Percentiles rank a stretch among this genome's conserved stretches.
phyloP scores from a whole-genome alignment of 2,113 vertebrate species.

The Heterotis niloticus region DNA sequence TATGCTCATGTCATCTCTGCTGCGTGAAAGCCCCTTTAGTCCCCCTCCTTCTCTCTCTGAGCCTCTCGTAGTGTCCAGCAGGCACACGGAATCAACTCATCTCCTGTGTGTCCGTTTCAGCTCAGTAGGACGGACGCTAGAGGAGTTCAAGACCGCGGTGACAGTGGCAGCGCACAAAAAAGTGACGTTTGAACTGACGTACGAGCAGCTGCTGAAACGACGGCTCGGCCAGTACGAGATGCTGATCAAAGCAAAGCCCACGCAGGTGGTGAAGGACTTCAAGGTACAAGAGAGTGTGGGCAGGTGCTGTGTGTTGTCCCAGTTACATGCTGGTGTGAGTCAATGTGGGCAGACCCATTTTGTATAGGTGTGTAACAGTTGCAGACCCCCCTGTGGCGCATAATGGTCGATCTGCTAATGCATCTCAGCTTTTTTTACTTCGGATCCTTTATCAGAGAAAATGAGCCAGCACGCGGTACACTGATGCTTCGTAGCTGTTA shows the following conservation, averaged over 20 bases:
- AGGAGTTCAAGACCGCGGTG: slow-evolving; percentile 86
- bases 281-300: slow-evolving; percentile 49
- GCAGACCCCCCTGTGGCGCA: no score
- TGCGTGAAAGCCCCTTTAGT: background rate
- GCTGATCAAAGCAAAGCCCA: slow-evolving; percentile 80
- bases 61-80: background rate
- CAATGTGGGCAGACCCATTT: background rate
- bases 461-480: no score
- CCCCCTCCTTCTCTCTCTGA: background rate
- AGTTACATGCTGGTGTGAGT: background rate
- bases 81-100: background rate
- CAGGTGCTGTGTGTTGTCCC: background rate
- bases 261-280: slow-evolving; percentile 79
- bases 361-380: background rate
- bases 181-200: slow-evolving; percentile 83
- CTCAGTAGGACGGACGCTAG: slow-evolving; percentile 82
- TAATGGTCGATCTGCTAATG: no score
- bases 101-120: slow-evolving; percentile 49
- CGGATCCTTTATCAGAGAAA: no score
- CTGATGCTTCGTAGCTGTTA: background rate
- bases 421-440: no score
- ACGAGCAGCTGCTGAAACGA: slow-evolving; percentile 85
- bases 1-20: background rate
- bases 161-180: slow-evolving; percentile 76
- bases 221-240: slow-evolving; percentile 79